Percentiles rank a stretch among this genome's conserved stretches.
Evolutionary conservation across 2,113 vertebrate species (phyloP).

Genomic region (Blennius ocellaris): DNA sequence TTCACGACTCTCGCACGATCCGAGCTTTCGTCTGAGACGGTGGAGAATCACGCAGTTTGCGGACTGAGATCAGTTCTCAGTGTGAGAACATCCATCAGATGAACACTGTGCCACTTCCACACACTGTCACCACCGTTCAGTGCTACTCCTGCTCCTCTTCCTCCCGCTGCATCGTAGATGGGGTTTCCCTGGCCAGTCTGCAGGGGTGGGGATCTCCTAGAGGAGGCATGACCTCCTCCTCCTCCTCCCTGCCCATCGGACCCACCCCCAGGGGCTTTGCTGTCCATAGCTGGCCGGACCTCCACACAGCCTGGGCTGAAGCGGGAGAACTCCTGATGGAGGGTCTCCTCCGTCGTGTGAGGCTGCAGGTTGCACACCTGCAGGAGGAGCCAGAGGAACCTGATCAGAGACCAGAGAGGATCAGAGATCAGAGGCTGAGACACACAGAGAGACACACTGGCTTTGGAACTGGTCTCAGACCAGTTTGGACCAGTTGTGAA

Average conservation of each 20-base stretch:
- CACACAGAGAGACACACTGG: not conserved
- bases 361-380: conserved; percentile 93
- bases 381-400: too few relatives aligned
- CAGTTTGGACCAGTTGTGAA: not conserved
- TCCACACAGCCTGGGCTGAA: conserved; percentile 92
- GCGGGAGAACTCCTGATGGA: conserved; percentile 89
- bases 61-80: too few relatives aligned
- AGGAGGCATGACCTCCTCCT: conserved; percentile 72
- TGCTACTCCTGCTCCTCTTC: too few relatives aligned
- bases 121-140: too few relatives aligned
- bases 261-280: not conserved
- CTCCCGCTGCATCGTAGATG: too few relatives aligned
- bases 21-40: too few relatives aligned
- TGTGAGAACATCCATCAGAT: too few relatives aligned
- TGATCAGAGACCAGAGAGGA: not conserved
- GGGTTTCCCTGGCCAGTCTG: too few relatives aligned
- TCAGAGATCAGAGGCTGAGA: too few relatives aligned
- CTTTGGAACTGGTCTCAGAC: not conserved
- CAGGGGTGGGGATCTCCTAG: conserved; percentile 72
- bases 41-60: too few relatives aligned
- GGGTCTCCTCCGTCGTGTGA: conserved; percentile 90
- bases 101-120: too few relatives aligned
- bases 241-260: conserved; percentile 8
- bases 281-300: conserved; percentile 90
- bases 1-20: too few relatives aligned